Base-by-base conservation (phyloP, 1,140 invertebrate genomes). In the Idris sp. region DNA sequence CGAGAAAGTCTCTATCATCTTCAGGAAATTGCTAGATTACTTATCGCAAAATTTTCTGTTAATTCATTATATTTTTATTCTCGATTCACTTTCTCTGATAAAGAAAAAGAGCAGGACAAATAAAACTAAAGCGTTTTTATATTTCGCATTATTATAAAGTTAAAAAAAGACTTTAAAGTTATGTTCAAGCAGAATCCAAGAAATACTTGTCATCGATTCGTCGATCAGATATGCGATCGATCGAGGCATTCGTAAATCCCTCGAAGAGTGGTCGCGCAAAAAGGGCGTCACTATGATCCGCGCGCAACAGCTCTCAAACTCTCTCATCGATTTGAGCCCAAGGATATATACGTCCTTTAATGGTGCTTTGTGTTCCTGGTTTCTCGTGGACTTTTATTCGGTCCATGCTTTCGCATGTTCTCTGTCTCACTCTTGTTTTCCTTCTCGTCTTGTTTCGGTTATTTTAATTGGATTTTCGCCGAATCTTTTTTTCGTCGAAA, bases 391-490 rank as follows among this genome's bases (percentile, higher is more conserved):
- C 44, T 72, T 69, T 74, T 77, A 77, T 73, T 78, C 76, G 68
- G 46, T n/a, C 71, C 49, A 43, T 58, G 43, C 19, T 33, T 48
- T 43, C 61, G 61, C 72, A 78, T 80, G 81, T 73, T 81, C 65
- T 77, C 59, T 74, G 38, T 48, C 51, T 26, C 61, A 14, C 49
- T 15, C n/a, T 53, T 41, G 18, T 76, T 79, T 79, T 79, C 74
- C 76, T 69, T 72, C 58, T 43, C 65, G 65, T 43, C 68, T 80
- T 64, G 33, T 64, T 53, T 82, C 81, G 78, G 84, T 83, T 86
- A 87, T 84, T 87, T 87, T 87, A 87, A 87, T 87, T 87, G 86
- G 86, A 86, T 86, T 84, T 85, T 84, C 84, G 83, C 64, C 80
- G 81, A 84, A 83, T 81, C 80, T 87, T 85, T 85, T n/a, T 85